phyloP scores from a whole-genome alignment of 2,797 vertebrate genomes.

The Acanthurus leucopareius region DNA sequence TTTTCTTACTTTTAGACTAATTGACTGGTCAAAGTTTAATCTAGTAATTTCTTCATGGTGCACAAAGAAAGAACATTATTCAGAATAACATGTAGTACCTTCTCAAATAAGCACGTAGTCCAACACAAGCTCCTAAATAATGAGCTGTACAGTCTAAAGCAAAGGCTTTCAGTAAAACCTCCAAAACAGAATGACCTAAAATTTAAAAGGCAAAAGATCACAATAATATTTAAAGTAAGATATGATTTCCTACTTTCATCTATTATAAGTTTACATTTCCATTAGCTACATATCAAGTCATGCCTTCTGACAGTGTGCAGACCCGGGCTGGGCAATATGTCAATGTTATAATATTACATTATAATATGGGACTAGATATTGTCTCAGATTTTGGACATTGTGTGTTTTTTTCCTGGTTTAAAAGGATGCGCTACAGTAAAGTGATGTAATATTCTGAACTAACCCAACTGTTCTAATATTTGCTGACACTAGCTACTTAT shows the following conservation, averaged over 20 bases:
- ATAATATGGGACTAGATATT: too few species aligned
- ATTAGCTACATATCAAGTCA: conserved; percentile 3
- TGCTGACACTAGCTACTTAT: too few species aligned
- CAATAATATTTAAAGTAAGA: neutral
- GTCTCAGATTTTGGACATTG: too few species aligned
- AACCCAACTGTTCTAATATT: too few species aligned
- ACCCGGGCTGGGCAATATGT: neutral
- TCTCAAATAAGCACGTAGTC: neutral
- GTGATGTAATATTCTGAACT: too few species aligned
- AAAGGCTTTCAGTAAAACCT: neutral
- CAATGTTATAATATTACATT: too few species aligned
- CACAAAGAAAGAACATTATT: neutral
- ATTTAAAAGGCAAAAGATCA: neutral
- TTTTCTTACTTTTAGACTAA: too few species aligned
- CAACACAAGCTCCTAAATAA: neutral
- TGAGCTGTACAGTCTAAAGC: neutral
- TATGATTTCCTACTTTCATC: neutral
- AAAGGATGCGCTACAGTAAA: too few species aligned
- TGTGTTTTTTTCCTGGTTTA: too few species aligned
- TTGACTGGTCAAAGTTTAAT: too few species aligned
- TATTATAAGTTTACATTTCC: conserved; percentile 4
- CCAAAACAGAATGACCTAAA: neutral
- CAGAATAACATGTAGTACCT: neutral
- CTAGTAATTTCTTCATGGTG: neutral
- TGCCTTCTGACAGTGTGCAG: conserved; percentile 6